Percentiles rank a stretch among this genome's conserved stretches.
These are phyloP conservation scores for Virgularia gustaviana DNA, from an alignment of 92 coral and sea anemone genomes.

Conservation along the genomic window DNA sequence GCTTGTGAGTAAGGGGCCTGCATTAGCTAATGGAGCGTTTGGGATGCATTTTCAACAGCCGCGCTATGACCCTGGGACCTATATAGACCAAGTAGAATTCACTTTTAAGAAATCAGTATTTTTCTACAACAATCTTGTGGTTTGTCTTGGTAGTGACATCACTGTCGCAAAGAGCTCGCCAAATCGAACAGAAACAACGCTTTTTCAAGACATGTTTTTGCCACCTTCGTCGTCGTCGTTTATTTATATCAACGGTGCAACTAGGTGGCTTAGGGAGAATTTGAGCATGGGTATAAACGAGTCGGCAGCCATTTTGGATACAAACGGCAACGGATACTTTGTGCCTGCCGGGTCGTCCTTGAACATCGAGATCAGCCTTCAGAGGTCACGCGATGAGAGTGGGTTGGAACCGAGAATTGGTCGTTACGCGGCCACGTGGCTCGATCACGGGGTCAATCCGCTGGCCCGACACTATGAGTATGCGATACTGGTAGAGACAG, in stretches of 20 bases:
- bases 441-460: slow-evolving; percentile 51
- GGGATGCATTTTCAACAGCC: slow-evolving; percentile 67
- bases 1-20: slow-evolving; percentile 34
- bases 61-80: slow-evolving; percentile 4
- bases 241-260: slow-evolving; percentile 44
- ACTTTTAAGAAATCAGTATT: slow-evolving; percentile 63
- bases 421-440: slow-evolving; percentile 58
- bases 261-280: slow-evolving; percentile 13
- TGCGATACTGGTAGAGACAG: slow-evolving; percentile 36
- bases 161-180: slow-evolving; percentile 10
- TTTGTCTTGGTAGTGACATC: slow-evolving; percentile 65
- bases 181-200: slow-evolving; percentile 50
- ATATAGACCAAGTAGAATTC: slow-evolving; percentile 20
- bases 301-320: slow-evolving; percentile 46
- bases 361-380: slow-evolving; percentile 6
- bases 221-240: not conserved
- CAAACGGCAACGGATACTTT: slow-evolving; percentile 63
- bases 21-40: slow-evolving; percentile 56
- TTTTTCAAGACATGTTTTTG: slow-evolving; percentile 60
- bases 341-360: slow-evolving; percentile 42
- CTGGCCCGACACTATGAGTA: slow-evolving; percentile 30
- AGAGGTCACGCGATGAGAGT: not conserved
- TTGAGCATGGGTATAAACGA: not conserved
- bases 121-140: slow-evolving; percentile 55
- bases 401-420: slow-evolving; percentile 16